Base-by-base conservation (phyloP, 30 jellyfish, hydroid and myxozoan genomes). In the Haliclystus octoradiatus region DNA sequence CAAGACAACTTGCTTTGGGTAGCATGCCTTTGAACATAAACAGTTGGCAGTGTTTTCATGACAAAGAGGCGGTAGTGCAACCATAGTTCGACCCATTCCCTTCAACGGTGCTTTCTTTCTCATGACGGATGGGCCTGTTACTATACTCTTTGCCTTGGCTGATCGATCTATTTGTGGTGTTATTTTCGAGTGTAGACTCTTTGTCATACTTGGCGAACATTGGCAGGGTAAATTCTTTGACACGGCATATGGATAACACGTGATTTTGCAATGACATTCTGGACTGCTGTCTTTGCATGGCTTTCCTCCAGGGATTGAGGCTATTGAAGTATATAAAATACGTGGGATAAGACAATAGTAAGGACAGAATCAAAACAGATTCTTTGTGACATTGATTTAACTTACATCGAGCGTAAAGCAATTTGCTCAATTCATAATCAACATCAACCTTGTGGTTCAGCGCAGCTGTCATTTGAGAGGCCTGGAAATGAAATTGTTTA, bases 371-470 rank as follows among this genome's bases (percentile, higher is more conserved):
- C n/a, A n/a, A n/a, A n/a, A n/a, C n/a, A n/a, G n/a, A n/a, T n/a
- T n/a, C n/a, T n/a, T n/a, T n/a, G n/a, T n/a, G n/a, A n/a, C n/a
- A n/a, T n/a, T n/a, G n/a, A n/a, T n/a, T n/a, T n/a, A n/a, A 40
- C 57, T 40, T 19, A 40, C 57, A 40, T 40, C 81, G 5, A 34
- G 76, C 66, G 84, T 49, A 84, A 34, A 84, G 72, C 71, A 84
- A 30, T 60, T 84, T 72, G 26, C 93, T 84, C 35, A 84, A 78
- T 24, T 73, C 63, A 63, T 84, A 91, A 66, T 84, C 95, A 31
- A 84, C 88, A 19, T 84, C 95, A 22, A 78, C 83, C 74, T 84
- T 84, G 65, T 84, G 95, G 23, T 40, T 63, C 27, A 84, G 47
- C 0, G 95, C 91, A 9, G 57, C 74, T 22, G 76, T 70, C 68